phyloP scores from a whole-genome alignment of 1,140 invertebrate species.

The Theocolax elegans region DNA sequence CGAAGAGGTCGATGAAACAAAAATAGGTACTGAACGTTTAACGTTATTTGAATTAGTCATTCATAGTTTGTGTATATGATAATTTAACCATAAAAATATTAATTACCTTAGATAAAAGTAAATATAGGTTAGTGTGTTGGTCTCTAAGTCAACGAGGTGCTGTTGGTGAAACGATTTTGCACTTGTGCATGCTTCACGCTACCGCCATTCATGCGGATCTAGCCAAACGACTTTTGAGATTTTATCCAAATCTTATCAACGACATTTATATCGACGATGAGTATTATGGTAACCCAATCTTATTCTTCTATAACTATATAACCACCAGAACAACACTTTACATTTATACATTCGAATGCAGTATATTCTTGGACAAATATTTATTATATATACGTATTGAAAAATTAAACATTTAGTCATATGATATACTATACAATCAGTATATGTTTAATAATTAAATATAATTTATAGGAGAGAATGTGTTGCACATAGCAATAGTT shows the following conservation, averaged over 20 bases:
- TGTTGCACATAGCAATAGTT: slow-evolving; percentile 96
- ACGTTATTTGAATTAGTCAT: too few relatives aligned
- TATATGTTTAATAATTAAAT: too few relatives aligned
- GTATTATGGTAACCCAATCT: slow-evolving; percentile 95
- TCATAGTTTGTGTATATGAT: too few relatives aligned
- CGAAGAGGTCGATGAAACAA: slow-evolving; percentile 55
- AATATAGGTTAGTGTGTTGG: slow-evolving; percentile 92
- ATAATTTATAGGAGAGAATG: slow-evolving; percentile 92
- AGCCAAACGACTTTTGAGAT: slow-evolving; percentile 88
- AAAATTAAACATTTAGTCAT: not conserved
- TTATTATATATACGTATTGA: not conserved
- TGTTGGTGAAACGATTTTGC: slow-evolving; percentile 94
- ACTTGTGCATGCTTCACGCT: slow-evolving; percentile 92
- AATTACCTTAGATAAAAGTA: slow-evolving; percentile 68
- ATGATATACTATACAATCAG: too few relatives aligned
- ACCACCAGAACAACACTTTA: too few relatives aligned
- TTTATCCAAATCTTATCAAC: slow-evolving; percentile 95
- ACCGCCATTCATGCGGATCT: slow-evolving; percentile 92
- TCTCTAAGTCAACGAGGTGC: slow-evolving; percentile 91
- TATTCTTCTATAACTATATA: not conserved
- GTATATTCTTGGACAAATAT: too few relatives aligned
- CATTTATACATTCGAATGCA: too few relatives aligned
- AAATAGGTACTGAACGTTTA: slow-evolving; percentile 60
- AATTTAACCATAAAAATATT: not conserved
- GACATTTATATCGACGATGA: slow-evolving; percentile 97